A percentile compares a stretch with the other conserved stretches of the same genome.
phyloP scores from a whole-genome alignment of 2,797 vertebrate species.

The Morelia viridis region DNA sequence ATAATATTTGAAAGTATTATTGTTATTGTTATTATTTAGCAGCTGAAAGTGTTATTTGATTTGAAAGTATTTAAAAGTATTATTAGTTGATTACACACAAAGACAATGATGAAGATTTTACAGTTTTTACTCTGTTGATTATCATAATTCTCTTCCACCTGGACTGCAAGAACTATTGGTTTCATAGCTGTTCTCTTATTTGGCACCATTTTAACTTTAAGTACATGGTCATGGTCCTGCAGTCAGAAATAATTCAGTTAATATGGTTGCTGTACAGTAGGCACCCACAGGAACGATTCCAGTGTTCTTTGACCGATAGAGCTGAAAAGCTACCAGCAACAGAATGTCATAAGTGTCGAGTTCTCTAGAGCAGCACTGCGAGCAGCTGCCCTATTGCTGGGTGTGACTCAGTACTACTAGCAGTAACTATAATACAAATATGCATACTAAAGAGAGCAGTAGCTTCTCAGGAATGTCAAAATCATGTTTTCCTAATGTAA shows the following conservation, averaged over 20 bases:
- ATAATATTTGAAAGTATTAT: slow-evolving; percentile 19
- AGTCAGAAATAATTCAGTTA: not conserved
- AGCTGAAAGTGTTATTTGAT: no score
- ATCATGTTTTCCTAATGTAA: not conserved
- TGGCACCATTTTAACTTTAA: not conserved
- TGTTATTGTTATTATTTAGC: not conserved
- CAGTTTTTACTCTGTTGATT: not conserved
- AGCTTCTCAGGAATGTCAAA: not conserved
- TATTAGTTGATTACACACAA: not conserved
- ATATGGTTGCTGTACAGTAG: not conserved
- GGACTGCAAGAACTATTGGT: not conserved
- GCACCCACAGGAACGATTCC: slow-evolving; percentile 18
- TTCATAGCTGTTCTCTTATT: not conserved
- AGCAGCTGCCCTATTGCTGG: not conserved
- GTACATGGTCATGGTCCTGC: not conserved
- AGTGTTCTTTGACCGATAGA: not conserved
- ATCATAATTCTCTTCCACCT: not conserved
- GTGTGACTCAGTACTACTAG: not conserved
- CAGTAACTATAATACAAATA: not conserved
- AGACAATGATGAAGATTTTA: not conserved
- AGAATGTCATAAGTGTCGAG: not conserved
- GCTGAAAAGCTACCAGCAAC: slow-evolving; percentile 2
- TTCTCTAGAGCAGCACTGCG: not conserved
- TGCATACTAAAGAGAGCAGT: not conserved
- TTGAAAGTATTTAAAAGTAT: slow-evolving; percentile 17